Conservation (phyloP, 2,113 vertebrate genomes). For the Carassius auratus region DNA sequence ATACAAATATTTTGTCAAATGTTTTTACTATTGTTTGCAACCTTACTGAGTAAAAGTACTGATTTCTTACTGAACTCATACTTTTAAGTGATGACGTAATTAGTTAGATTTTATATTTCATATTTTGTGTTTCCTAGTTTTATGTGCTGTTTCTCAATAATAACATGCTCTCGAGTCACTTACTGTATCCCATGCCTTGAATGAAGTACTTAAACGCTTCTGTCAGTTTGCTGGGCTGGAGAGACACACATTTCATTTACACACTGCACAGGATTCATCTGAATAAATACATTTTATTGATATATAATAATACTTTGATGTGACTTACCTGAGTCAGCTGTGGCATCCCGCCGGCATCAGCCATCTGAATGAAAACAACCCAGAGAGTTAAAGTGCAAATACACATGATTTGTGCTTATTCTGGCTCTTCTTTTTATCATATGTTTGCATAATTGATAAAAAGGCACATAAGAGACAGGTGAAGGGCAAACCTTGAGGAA, state of each 20-base stretch:
- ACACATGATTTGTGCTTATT: neutral
- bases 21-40: neutral
- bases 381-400: no score
- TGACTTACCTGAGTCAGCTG: slow-evolving; percentile 86
- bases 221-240: slow-evolving; percentile 87
- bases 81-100: no score
- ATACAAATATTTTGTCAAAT: no score
- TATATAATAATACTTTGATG: neutral
- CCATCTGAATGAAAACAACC: slow-evolving; percentile 78
- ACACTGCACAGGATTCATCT: neutral
- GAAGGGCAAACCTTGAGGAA: slow-evolving; percentile 78
- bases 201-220: slow-evolving; percentile 98
- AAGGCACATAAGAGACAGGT: no score
- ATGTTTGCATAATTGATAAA: no score
- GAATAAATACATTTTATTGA: neutral
- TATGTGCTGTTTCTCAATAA: neutral
- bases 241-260: slow-evolving; percentile 40
- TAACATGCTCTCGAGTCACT: slow-evolving; percentile 60
- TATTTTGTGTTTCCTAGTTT: neutral
- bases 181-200: slow-evolving; percentile 96
- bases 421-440: neutral
- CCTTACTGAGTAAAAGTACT: neutral
- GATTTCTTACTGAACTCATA: neutral
- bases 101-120: neutral
- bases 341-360: slow-evolving; percentile 88